These are phyloP conservation scores for Solen grandis DNA, from an alignment of 1,140 invertebrate species.

Conservation along the genomic window DNA sequence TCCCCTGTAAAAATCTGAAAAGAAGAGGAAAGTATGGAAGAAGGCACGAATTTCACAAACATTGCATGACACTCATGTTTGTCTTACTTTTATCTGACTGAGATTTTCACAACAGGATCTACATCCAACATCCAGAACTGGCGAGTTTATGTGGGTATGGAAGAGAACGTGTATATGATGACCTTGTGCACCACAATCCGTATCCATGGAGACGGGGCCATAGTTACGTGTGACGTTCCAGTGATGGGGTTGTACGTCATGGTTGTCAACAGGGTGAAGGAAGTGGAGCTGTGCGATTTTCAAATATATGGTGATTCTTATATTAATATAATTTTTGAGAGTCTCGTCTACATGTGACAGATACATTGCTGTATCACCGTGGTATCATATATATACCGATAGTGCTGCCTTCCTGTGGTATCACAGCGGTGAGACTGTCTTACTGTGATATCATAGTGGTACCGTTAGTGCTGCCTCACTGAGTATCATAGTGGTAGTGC, in stretches of 20 bases:
- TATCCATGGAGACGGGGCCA: not conserved
- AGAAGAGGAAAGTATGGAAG: no score
- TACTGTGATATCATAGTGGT: not conserved
- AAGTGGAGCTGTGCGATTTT: not conserved
- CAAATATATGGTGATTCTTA: not conserved
- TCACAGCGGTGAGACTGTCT: not conserved
- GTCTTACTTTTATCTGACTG: no score
- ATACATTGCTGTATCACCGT: not conserved
- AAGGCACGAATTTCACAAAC: no score
- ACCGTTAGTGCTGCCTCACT: not conserved
- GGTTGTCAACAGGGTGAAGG: not conserved
- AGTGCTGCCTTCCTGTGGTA: not conserved
- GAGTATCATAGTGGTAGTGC: no score
- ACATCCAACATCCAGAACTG: not conserved
- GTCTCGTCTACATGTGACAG: no score
- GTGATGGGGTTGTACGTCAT: not conserved
- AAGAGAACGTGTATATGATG: not conserved
- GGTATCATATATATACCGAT: not conserved
- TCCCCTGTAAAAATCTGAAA: no score
- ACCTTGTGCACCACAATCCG: not conserved
- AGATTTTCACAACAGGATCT: no score
- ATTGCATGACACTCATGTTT: no score
- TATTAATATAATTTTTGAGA: no score
- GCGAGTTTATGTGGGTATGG: not conserved
- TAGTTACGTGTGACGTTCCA: not conserved